These are phyloP conservation scores for Molorchus minor DNA, from an alignment of 2,888 invertebrate species.

Conservation along the genomic window DNA sequence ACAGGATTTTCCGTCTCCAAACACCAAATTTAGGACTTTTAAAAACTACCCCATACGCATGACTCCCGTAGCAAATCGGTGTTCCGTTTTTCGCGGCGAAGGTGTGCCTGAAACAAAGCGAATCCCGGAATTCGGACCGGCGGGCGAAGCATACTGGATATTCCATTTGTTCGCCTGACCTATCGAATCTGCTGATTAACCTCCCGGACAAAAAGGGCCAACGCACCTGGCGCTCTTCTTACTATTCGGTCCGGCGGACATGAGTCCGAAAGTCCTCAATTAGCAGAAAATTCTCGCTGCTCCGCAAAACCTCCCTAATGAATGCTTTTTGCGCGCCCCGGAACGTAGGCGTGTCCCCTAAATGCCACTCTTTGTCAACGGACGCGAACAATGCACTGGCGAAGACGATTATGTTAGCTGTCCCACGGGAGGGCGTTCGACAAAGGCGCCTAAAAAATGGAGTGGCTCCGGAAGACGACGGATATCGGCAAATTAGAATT, in stretches of 20 bases:
- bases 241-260: neutral
- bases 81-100: no score
- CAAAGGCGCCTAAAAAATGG: slow-evolving; percentile 41
- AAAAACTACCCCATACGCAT: no score
- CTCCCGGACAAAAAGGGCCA: no score
- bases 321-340: slow-evolving; percentile 10
- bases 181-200: no score
- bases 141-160: no score
- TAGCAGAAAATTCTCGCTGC: slow-evolving; percentile 17
- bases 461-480: slow-evolving; percentile 46
- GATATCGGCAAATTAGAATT: slow-evolving; percentile 47
- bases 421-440: slow-evolving; percentile 30
- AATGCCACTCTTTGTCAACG: slow-evolving; percentile 21
- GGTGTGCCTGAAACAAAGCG: no score
- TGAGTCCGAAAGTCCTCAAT: slow-evolving; percentile 3
- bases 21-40: no score
- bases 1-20: no score
- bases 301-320: slow-evolving; percentile 1
- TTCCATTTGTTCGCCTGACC: no score
- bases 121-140: no score
- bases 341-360: slow-evolving; percentile 7
- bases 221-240: no score
- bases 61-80: no score
- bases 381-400: slow-evolving; percentile 33
- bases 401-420: slow-evolving; percentile 37